Conservation (phyloP, 2,113 vertebrate species). For the Bubo scandiacus region DNA sequence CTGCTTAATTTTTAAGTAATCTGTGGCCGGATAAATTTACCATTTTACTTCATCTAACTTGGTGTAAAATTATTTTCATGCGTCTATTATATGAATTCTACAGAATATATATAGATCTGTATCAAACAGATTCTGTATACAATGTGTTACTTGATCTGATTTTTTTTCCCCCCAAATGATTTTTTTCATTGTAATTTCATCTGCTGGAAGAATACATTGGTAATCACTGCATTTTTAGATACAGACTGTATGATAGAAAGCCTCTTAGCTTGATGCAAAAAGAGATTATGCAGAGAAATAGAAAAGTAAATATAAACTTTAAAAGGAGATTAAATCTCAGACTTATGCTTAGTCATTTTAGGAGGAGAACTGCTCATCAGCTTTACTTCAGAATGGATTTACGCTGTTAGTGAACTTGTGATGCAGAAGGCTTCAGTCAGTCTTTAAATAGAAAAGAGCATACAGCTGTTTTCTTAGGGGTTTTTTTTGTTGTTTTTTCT, state of each 20-base stretch:
- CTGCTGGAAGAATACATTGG: neutral
- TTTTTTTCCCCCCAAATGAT: neutral
- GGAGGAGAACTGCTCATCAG: neutral
- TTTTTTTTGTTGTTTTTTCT: neutral
- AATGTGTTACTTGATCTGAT: neutral
- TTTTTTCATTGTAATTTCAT: neutral
- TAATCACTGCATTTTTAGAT: neutral
- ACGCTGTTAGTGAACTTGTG: neutral
- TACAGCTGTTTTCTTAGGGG: neutral
- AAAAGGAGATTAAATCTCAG: neutral
- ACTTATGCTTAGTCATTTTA: neutral
- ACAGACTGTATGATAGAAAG: neutral
- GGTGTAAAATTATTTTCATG: neutral
- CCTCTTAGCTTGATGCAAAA: neutral
- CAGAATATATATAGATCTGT: neutral
- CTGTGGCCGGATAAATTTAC: neutral
- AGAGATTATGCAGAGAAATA: neutral
- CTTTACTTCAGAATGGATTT: neutral
- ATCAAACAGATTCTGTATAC: neutral
- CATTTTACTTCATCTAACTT: rapidly evolving
- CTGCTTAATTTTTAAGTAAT: neutral
- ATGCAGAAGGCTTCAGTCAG: neutral
- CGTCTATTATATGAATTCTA: neutral
- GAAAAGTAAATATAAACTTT: conserved; percentile 19
- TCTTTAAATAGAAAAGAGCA: neutral